A percentile compares a stretch with the other conserved stretches of the same genome.
phyloP scores from a whole-genome alignment of 2,113 vertebrate genomes.

The Budorcas taxicolor region DNA sequence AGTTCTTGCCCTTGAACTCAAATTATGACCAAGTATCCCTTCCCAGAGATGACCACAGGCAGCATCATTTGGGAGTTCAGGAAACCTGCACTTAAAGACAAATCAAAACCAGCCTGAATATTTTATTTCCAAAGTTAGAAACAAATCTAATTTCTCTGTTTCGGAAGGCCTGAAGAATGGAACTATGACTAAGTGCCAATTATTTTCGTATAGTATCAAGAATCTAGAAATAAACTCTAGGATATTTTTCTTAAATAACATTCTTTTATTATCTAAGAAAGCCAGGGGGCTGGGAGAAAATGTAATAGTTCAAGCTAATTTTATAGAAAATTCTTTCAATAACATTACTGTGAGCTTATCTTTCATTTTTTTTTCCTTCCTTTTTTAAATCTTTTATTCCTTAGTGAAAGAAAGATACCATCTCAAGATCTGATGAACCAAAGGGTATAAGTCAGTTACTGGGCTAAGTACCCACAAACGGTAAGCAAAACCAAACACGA shows the following conservation, averaged over 20 bases:
- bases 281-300: neutral
- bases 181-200: neutral
- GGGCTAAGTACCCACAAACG: neutral
- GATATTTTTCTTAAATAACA: neutral
- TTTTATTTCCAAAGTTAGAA: neutral
- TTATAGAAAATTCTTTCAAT: neutral
- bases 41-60: neutral
- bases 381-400: neutral
- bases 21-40: neutral
- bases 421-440: neutral
- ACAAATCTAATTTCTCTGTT: conserved; percentile 17
- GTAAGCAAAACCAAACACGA: neutral
- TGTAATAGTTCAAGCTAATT: neutral
- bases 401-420: neutral
- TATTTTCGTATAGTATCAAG: neutral
- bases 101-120: neutral
- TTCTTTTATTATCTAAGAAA: neutral
- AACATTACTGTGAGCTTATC: neutral
- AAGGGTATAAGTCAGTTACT: neutral
- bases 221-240: neutral
- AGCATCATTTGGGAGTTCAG: neutral
- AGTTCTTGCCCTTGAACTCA: neutral
- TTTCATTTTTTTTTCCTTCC: neutral
- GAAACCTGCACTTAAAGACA: neutral
- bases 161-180: neutral